A percentile compares a stretch with the other conserved stretches of the same genome.
Conservation (phyloP, 2,888 invertebrate species). For the Helicoverpa assulta region DNA sequence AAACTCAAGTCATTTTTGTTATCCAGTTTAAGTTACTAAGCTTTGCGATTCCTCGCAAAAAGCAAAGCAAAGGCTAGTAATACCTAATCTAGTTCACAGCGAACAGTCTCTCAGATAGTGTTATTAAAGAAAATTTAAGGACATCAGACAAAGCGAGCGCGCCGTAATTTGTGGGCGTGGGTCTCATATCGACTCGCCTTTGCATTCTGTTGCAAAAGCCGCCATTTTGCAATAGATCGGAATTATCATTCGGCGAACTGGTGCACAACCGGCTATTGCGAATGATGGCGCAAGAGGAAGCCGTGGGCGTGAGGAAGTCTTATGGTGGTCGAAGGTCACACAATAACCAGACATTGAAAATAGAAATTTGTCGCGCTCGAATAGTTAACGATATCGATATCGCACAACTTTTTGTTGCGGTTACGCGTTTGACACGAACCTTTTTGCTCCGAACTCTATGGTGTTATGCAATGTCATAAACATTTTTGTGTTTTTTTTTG, state of each 20-base stretch:
- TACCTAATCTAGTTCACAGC: constrained; percentile 40
- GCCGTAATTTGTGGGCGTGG: constrained; percentile 86
- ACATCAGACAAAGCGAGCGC: constrained; percentile 80
- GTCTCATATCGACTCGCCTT: constrained; percentile 82
- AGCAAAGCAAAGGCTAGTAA: constrained; percentile 26
- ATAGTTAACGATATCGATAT: constrained; percentile 53
- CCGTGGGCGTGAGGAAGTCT: constrained; percentile 81
- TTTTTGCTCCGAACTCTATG: constrained; percentile 39
- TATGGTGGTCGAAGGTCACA: constrained; percentile 82
- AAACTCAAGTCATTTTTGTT: background rate
- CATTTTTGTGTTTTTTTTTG: constrained; percentile 11
- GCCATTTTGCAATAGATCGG: constrained; percentile 85
- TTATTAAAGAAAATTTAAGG: constrained; percentile 70
- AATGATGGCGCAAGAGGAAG: constrained; percentile 81
- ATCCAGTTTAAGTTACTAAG: constrained; percentile 15
- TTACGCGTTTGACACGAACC: constrained; percentile 45
- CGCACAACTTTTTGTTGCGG: constrained; percentile 51
- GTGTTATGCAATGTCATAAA: constrained; percentile 34
- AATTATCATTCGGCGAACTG: constrained; percentile 89
- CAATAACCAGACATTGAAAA: constrained; percentile 76
- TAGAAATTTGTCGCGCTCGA: constrained; percentile 75
- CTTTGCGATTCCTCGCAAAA: constrained; percentile 16
- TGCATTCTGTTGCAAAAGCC: constrained; percentile 84
- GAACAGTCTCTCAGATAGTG: constrained; percentile 49
- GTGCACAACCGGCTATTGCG: constrained; percentile 86